phyloP scores from a whole-genome alignment of 2,888 invertebrate genomes.

The Tuta absoluta region DNA sequence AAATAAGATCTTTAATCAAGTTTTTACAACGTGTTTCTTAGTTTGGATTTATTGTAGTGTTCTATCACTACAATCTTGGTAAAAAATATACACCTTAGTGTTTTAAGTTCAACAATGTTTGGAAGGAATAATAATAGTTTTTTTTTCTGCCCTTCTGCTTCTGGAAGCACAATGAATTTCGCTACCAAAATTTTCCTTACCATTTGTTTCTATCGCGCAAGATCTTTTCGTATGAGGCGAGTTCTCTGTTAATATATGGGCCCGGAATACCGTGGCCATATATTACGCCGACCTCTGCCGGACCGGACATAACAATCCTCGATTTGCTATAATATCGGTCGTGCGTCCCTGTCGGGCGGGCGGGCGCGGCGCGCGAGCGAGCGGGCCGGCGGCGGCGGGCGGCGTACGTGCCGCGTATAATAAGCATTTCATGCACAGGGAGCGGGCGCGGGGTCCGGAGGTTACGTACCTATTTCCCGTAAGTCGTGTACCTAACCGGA shows the following conservation, averaged over 20 bases:
- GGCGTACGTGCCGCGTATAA: constrained; percentile 81
- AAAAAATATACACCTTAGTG: background rate
- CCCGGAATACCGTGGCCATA: constrained; percentile 82
- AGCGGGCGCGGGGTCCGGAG: constrained; percentile 67
- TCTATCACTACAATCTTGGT: background rate
- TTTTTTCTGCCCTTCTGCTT: constrained; percentile 65
- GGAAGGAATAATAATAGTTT: constrained; percentile 56
- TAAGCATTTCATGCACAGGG: constrained; percentile 84
- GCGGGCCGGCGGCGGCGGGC: constrained; percentile 70
- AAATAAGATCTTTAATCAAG: constrained; percentile 31
- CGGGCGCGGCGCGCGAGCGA: constrained; percentile 58
- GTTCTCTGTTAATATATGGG: constrained; percentile 81
- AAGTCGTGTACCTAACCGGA: constrained; percentile 82
- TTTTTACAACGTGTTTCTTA: background rate
- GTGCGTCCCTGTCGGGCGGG: constrained; percentile 68
- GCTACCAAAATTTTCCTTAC: constrained; percentile 78
- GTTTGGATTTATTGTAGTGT: background rate
- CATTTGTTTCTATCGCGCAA: constrained; percentile 80
- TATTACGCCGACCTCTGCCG: constrained; percentile 81
- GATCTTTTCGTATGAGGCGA: constrained; percentile 81
- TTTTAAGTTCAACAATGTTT: background rate
- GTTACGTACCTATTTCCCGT: constrained; percentile 78
- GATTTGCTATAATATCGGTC: constrained; percentile 81
- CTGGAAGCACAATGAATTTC: constrained; percentile 73
- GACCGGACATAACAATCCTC: constrained; percentile 82